Percentiles rank a stretch among this genome's conserved stretches.
These are phyloP conservation scores for Pyrgus malvae DNA, from an alignment of 2,888 invertebrate genomes.

Conservation along the genomic window DNA sequence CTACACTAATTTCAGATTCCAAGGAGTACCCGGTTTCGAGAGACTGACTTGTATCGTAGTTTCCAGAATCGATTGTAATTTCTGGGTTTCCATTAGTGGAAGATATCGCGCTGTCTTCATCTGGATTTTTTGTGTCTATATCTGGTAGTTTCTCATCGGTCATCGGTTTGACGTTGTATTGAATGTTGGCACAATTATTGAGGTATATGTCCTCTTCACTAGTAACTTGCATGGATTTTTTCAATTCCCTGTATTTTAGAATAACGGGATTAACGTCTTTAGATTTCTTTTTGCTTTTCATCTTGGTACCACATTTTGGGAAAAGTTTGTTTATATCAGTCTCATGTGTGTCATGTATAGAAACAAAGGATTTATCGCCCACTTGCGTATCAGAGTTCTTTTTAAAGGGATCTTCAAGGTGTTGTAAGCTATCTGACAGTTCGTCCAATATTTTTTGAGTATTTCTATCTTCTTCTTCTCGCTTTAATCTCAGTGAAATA, in stretches of 20 bases:
- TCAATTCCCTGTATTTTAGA: conserved; percentile 73
- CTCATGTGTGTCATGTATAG: conserved; percentile 76
- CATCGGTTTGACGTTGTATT: conserved; percentile 59
- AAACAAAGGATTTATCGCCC: conserved; percentile 82
- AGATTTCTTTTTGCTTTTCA: conserved; percentile 75
- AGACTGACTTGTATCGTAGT: conserved; percentile 74
- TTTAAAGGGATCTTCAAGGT: conserved; percentile 83
- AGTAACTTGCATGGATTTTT: conserved; percentile 71
- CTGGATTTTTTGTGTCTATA: conserved; percentile 69
- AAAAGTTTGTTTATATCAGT: conserved; percentile 72
- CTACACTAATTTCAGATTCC: conserved; percentile 81
- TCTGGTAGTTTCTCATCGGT: conserved; percentile 64
- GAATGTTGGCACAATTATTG: conserved; percentile 74
- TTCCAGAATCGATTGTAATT: conserved; percentile 75
- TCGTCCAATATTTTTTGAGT: conserved; percentile 75
- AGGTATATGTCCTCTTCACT: conserved; percentile 70
- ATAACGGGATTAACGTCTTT: conserved; percentile 76
- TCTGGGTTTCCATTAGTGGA: conserved; percentile 77
- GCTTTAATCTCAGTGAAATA: conserved; percentile 75
- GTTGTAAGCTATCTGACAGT: conserved; percentile 75
- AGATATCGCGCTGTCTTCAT: conserved; percentile 73
- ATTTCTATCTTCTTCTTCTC: conserved; percentile 73
- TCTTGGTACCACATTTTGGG: conserved; percentile 74
- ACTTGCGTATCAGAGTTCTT: conserved; percentile 82
- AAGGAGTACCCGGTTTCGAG: conserved; percentile 77